phyloP scores from a whole-genome alignment of 2,888 invertebrate genomes.

The Pollenia griseotomentosa region DNA sequence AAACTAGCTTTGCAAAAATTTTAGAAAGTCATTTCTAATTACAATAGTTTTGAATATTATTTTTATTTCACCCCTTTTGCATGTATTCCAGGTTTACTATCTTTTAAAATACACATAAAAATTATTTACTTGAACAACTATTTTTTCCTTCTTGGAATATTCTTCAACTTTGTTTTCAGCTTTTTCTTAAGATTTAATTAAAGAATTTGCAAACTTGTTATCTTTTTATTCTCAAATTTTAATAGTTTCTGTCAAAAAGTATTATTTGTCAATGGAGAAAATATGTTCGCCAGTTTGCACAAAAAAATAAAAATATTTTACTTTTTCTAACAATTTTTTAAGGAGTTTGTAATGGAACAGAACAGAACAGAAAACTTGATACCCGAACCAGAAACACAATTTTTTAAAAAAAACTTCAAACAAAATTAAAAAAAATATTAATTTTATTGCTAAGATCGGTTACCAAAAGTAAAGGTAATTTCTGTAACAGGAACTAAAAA shows the following conservation, averaged over 20 bases:
- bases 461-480: constrained; percentile 14
- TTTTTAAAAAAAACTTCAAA: not conserved
- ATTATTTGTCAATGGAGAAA: constrained; percentile 43
- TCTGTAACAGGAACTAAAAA: not conserved
- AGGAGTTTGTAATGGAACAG: not conserved
- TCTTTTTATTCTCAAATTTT: constrained; percentile 30
- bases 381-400: not conserved
- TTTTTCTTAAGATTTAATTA: constrained; percentile 7
- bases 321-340: constrained; percentile 8
- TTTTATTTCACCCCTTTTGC: too few species aligned
- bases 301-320: constrained; percentile 23
- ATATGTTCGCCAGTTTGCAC: constrained; percentile 4
- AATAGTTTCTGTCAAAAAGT: constrained; percentile 39
- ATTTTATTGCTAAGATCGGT: constrained; percentile 46
- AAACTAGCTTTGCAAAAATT: too few species aligned
- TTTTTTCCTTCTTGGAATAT: too few species aligned
- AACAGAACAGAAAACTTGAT: not conserved
- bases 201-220: constrained; percentile 21
- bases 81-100: too few species aligned
- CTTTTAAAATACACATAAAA: too few species aligned
- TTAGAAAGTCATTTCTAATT: too few species aligned
- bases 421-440: not conserved
- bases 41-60: too few species aligned
- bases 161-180: too few species aligned
- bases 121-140: too few species aligned